Base-by-base conservation (phyloP, 2,797 vertebrate species). In the Leptatherina wallacei region DNA sequence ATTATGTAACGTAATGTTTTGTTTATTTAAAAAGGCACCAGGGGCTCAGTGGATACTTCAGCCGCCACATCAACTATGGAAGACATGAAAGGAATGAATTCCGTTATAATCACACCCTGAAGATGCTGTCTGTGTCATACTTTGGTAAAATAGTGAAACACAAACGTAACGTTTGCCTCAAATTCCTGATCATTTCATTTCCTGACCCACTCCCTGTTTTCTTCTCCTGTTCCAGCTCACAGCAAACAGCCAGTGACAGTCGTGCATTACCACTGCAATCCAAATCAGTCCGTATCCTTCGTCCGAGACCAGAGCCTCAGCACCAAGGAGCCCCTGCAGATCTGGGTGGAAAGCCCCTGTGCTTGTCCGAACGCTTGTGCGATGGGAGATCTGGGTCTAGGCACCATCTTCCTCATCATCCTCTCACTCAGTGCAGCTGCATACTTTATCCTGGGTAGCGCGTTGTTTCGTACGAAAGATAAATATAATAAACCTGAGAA, bases 321-420 rank as follows among this genome's bases (percentile, higher is more conserved):
- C 6, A 6, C 44, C 0, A 69, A 83, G 35, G 67, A 66, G 29
- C 81, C 80, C 38, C 84, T 95, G 83, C 89, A 94, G 69, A 87
- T 95, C 69, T 92, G 90, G 81, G 92, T 95, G 72, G 88, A 93
- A 42, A 94, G 91, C 56, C 93, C 92, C 20, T 96, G 94, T 74
- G 94, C 89, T 0, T 95, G 95, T 82, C 91, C 93, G 2, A 94
- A 93, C n/a, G 85, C 89, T 75, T 95, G 94, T 6, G 69, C 82
- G 14, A 77, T 87, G n/a, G 90, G 90, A 38, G 93, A 94, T 16
- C 86, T 95, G 80, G 94, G 94, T 22, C 80, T 91, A 0, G 92
- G 93, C 52, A 93, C 91, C 65, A 92, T 95, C 88, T 93, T 94
- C 61, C 90, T 94, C 80, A 92, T 95, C 84, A 68, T 93, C 78